phyloP scores from a whole-genome alignment of 2,797 vertebrate genomes.

The Cossypha dichroa region DNA sequence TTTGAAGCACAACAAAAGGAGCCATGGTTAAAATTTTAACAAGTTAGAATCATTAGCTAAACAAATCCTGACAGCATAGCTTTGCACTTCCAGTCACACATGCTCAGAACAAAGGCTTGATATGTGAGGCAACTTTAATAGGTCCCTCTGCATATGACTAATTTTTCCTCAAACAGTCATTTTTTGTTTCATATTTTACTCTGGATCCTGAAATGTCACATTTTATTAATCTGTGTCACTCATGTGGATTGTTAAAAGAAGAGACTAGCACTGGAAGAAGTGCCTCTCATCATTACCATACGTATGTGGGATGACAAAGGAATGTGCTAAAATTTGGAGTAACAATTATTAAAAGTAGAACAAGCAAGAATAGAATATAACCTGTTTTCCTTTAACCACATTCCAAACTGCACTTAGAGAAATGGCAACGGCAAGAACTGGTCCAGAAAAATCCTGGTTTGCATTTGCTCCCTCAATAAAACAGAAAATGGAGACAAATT shows the following conservation, averaged over 20 bases:
- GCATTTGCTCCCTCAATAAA: not conserved
- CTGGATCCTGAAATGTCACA: constrained; percentile 57
- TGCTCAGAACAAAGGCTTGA: constrained; percentile 71
- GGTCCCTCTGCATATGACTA: constrained; percentile 73
- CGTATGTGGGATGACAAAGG: constrained; percentile 25
- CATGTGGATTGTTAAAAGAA: constrained; percentile 22
- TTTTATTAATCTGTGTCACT: constrained; percentile 57
- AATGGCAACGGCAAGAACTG: not conserved
- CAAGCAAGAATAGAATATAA: not conserved
- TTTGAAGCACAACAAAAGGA: constrained; percentile 75
- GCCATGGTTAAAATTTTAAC: constrained; percentile 75
- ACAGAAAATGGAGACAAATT: not conserved
- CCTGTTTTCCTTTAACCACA: not conserved
- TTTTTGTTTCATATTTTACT: constrained; percentile 55
- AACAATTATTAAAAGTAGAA: constrained; percentile 29
- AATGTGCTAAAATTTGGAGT: not conserved
- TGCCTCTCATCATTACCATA: not conserved
- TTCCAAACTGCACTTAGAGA: not conserved
- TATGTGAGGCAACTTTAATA: constrained; percentile 67
- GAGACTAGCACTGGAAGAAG: not conserved
- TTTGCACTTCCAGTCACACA: constrained; percentile 71
- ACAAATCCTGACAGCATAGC: constrained; percentile 72
- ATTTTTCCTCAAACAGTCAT: constrained; percentile 68
- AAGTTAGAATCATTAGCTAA: constrained; percentile 75
- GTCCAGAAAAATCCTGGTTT: not conserved